Evolutionary conservation across 2,113 vertebrate genomes (phyloP).

Genomic region (Antechinus flavipes): DNA sequence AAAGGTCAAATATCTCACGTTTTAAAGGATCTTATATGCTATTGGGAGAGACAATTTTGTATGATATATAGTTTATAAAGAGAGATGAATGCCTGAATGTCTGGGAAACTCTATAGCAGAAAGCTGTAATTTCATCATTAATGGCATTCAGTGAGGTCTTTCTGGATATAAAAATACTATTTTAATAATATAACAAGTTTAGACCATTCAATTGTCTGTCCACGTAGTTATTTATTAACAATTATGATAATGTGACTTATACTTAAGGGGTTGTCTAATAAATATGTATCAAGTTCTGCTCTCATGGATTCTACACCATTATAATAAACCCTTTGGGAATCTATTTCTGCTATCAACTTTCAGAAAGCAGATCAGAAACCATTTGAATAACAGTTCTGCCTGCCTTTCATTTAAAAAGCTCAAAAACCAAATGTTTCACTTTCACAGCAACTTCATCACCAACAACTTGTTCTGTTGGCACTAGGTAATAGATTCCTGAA

Average conservation of each 20-base stretch:
- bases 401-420: conserved; percentile 35
- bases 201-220: background rate
- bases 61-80: conserved; percentile 26
- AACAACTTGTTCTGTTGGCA: background rate
- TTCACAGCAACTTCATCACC: background rate
- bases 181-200: background rate
- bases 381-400: background rate
- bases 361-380: conserved; percentile 30
- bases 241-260: background rate
- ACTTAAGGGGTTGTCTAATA: background rate
- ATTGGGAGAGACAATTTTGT: background rate
- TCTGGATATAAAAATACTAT: conserved; percentile 18
- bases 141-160: background rate
- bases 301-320: conserved; percentile 31
- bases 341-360: conserved; percentile 23
- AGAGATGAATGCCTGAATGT: conserved; percentile 25
- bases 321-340: conserved; percentile 35
- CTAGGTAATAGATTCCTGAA: conserved; percentile 25
- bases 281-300: conserved; percentile 10
- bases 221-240: background rate
- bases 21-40: background rate
- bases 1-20: background rate
- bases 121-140: background rate
- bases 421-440: background rate
- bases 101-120: background rate